Conservation (phyloP, 2,113 vertebrate genomes). For the Scartelaos histophorus region DNA sequence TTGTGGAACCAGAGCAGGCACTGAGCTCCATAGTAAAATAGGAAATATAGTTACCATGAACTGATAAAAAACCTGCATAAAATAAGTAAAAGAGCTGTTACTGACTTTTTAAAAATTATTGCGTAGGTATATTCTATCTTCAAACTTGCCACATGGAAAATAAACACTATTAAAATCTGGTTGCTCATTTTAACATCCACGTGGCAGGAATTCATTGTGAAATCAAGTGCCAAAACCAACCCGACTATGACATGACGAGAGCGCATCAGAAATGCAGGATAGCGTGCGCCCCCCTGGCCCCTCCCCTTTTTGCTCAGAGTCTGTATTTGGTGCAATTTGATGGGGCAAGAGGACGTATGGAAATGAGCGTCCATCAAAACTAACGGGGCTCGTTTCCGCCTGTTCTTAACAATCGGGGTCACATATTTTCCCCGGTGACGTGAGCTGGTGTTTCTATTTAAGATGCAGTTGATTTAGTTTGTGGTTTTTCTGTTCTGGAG, state of each 20-base stretch:
- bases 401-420: not conserved
- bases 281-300: not conserved
- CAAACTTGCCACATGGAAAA: not conserved
- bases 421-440: not conserved
- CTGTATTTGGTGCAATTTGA: constrained; percentile 78
- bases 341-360: constrained; percentile 71
- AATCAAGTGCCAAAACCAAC: not conserved
- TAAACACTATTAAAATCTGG: not conserved
- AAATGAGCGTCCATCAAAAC: constrained; percentile 62
- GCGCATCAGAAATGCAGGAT: not conserved
- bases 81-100: not conserved
- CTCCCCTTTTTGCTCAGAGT: constrained; percentile 34
- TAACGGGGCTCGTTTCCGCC: constrained; percentile 12
- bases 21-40: too few species aligned
- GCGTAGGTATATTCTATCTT: not conserved
- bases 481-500: not conserved
- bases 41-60: too few species aligned
- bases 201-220: not conserved
- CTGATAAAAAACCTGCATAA: too few species aligned
- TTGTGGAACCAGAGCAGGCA: too few species aligned
- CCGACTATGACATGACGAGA: not conserved
- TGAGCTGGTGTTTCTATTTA: not conserved
- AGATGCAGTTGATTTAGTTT: not conserved
- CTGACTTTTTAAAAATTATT: too few species aligned
- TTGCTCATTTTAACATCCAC: not conserved